A percentile compares a stretch with the other conserved stretches of the same genome.
Conservation (phyloP, 2,888 invertebrate genomes). For the Portevinia maculata region DNA sequence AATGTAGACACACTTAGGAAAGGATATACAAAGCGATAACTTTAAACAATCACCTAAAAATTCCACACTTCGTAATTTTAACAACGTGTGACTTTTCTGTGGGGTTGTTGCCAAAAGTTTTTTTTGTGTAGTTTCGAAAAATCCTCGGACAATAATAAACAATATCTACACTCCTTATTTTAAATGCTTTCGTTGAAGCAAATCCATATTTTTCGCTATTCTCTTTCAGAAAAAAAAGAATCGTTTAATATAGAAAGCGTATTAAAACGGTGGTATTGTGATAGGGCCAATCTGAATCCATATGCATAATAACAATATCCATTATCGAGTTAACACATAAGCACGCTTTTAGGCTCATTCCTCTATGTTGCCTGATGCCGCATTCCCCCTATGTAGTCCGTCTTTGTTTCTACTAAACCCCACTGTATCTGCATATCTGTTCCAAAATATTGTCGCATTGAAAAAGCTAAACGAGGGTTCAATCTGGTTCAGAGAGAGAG, state of each 20-base stretch:
- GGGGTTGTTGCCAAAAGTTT: too few species aligned
- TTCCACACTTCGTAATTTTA: too few species aligned
- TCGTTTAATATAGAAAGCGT: not conserved
- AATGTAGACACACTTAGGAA: too few species aligned
- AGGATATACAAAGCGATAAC: too few species aligned
- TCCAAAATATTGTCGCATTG: constrained; percentile 16
- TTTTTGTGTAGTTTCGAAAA: too few species aligned
- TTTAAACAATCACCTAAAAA: too few species aligned
- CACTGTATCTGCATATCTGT: not conserved
- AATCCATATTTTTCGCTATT: too few species aligned
- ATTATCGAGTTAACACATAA: constrained; percentile 52
- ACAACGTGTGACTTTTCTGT: too few species aligned
- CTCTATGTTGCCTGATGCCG: not conserved
- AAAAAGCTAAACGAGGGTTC: constrained; percentile 34
- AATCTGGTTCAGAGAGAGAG: constrained; percentile 16
- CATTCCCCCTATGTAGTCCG: not conserved
- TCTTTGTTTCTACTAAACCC: not conserved
- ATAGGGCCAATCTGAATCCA: constrained; percentile 30
- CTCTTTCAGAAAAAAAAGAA: not conserved
- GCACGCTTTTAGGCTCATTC: constrained; percentile 20
- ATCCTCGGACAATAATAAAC: too few species aligned
- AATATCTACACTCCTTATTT: not conserved
- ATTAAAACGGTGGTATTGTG: constrained; percentile 8
- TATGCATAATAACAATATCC: constrained; percentile 65
- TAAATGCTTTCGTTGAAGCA: too few species aligned